phyloP scores from a whole-genome alignment of 2,797 vertebrate species.

The Takifugu rubripes region DNA sequence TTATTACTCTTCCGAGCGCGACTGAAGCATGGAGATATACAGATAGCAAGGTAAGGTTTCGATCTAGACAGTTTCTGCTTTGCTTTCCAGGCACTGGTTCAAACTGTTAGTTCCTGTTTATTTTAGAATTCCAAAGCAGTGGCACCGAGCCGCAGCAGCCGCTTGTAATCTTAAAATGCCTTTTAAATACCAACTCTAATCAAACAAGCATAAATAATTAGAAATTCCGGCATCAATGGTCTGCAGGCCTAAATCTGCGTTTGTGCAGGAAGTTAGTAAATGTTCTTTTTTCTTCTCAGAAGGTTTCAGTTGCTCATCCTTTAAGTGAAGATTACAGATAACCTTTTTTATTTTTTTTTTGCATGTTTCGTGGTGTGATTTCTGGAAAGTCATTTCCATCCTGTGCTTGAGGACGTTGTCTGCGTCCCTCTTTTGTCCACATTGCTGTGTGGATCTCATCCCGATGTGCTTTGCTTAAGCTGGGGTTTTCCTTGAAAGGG shows the following conservation, averaged over 20 bases:
- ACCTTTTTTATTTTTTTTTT: background rate
- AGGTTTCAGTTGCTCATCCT: background rate
- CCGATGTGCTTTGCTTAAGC: constrained; percentile 33
- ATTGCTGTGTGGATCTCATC: constrained; percentile 16
- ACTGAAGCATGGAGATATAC: constrained; percentile 58
- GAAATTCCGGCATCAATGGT: no score
- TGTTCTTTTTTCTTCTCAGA: no score
- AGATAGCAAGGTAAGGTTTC: constrained; percentile 71
- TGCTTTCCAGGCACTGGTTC: constrained; percentile 4
- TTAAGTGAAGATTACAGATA: constrained; percentile 1
- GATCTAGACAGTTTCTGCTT: background rate
- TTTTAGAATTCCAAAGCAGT: background rate
- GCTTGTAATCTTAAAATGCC: background rate
- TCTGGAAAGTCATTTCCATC: constrained; percentile 40
- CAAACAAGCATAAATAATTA: no score
- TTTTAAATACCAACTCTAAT: background rate
- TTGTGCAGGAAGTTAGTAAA: no score
- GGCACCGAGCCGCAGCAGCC: background rate
- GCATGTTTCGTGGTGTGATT: constrained; percentile 13
- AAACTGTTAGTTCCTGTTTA: constrained; percentile 33
- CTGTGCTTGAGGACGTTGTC: constrained; percentile 3
- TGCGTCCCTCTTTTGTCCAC: background rate
- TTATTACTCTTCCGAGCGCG: constrained; percentile 27
- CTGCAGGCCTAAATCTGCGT: no score
- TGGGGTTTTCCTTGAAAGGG: constrained; percentile 23